Conservation (phyloP, 2,113 vertebrate species). For the Tonatia bakeri region DNA sequence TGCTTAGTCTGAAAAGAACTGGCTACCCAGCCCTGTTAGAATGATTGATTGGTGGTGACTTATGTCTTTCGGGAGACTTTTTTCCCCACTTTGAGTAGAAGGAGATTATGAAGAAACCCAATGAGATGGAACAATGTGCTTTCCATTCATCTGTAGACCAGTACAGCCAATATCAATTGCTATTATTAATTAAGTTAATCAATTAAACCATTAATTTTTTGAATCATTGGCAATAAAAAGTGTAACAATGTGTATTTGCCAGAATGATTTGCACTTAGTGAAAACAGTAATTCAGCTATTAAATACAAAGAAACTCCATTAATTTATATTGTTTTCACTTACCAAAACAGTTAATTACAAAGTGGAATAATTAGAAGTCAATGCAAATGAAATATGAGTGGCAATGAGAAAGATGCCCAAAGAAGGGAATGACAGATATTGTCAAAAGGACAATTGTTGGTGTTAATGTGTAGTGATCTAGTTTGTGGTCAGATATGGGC, state of each 20-base stretch:
- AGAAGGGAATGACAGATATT: neutral
- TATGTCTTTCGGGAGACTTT: neutral
- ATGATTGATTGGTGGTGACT: fast-evolving
- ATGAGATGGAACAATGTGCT: neutral
- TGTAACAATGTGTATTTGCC: conserved; percentile 44
- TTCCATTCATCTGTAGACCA: neutral
- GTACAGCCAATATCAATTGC: neutral
- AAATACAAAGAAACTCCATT: conserved; percentile 29
- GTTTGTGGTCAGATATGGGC: neutral
- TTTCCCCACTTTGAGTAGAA: neutral
- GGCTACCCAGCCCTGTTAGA: fast-evolving
- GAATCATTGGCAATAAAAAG: conserved; percentile 49
- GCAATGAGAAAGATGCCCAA: neutral
- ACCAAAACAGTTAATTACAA: conserved; percentile 43
- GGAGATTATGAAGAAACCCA: neutral
- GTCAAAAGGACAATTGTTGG: neutral
- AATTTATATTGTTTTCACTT: conserved; percentile 48
- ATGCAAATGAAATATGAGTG: neutral
- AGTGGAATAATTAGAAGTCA: conserved; percentile 27
- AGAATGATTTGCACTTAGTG: conserved; percentile 38
- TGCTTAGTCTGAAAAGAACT: neutral
- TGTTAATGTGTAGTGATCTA: no score
- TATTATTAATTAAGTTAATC: conserved; percentile 43
- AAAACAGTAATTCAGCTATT: conserved; percentile 47
- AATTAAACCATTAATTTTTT: conserved; percentile 62